A percentile compares a stretch with the other conserved stretches of the same genome.
These are phyloP conservation scores for Labia minor DNA, from an alignment of 2,888 invertebrate species.

Conservation along the genomic window DNA sequence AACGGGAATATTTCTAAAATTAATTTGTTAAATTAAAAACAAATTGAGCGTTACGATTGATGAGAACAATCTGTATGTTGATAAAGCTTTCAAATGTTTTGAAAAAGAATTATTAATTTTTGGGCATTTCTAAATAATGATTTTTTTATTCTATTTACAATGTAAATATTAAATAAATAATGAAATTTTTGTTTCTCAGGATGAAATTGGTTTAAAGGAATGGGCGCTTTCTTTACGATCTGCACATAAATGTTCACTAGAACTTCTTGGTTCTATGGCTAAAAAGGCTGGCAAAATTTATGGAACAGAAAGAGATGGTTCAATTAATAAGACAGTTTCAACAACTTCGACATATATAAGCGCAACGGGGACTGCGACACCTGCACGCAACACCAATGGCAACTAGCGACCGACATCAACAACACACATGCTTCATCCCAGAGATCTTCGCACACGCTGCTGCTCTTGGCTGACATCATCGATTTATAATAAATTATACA, in stretches of 20 bases:
- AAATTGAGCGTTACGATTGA: too few relatives aligned
- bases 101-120: too few relatives aligned
- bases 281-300: slow-evolving; percentile 98
- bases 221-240: slow-evolving; percentile 93
- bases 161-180: too few relatives aligned
- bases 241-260: slow-evolving; percentile 91
- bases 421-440: not conserved
- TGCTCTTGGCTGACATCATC: too few relatives aligned
- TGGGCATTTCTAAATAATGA: too few relatives aligned
- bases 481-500: too few relatives aligned
- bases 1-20: too few relatives aligned
- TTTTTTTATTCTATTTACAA: too few relatives aligned
- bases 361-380: slow-evolving; percentile 15
- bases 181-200: too few relatives aligned
- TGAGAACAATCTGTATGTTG: too few relatives aligned
- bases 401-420: slow-evolving; percentile 31
- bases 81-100: too few relatives aligned
- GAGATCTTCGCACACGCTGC: not conserved
- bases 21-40: too few relatives aligned
- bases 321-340: slow-evolving; percentile 40
- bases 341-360: slow-evolving; percentile 31
- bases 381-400: slow-evolving; percentile 45
- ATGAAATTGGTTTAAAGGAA: slow-evolving; percentile 97
- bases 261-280: slow-evolving; percentile 93
- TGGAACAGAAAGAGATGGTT: slow-evolving; percentile 59